Base-by-base conservation (phyloP, 1,140 invertebrate genomes). In the Diachasma alloeum region DNA sequence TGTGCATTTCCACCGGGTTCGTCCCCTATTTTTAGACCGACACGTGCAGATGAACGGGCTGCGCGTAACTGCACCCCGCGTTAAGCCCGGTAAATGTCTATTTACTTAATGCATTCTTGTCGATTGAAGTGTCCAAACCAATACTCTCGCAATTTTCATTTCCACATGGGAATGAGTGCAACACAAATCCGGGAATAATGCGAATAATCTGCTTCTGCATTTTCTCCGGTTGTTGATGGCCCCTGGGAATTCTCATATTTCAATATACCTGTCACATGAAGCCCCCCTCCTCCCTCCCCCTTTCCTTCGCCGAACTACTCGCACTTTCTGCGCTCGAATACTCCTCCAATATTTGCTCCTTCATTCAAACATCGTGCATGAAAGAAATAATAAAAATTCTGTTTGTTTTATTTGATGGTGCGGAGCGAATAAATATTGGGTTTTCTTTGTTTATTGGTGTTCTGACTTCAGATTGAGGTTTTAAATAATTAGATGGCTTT, bases 101-200 rank as follows among this genome's bases (percentile, higher is more conserved):
- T 68, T 68, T 68, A 68, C 17, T 37, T 39, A 22, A 39, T 68
- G 36, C 36, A 68, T 68, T 68, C 31, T 19, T 68, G 66, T n/a
- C 31, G 36, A 39, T 68, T 68, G 31, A 68, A 68, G 66, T 68
- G 66, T 68, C 17, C 31, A 15, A 68, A 68, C 4, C 59, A 15
- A 63, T 63, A 26, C 19, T 4, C 19, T 4, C 0, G 59, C 8
- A 63, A 63, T 63, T 63, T 26, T 63, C 59, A 63, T 63, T 26
- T 3, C 1, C 48, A 56, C n/a, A 19, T 19, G n/a, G n/a, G 4
- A 56, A 15, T 56, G 13, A 42, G 39, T 42, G 39, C 39, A 42
- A 10, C 10, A 42, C 39, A 42, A 42, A 11, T 13, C 39, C 39
- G 9, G 1, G 39, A 42, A 42, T 13, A 42, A 11, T 13, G 39